Conservation (phyloP, 2,797 vertebrate species). For the Diplodus sargus region DNA sequence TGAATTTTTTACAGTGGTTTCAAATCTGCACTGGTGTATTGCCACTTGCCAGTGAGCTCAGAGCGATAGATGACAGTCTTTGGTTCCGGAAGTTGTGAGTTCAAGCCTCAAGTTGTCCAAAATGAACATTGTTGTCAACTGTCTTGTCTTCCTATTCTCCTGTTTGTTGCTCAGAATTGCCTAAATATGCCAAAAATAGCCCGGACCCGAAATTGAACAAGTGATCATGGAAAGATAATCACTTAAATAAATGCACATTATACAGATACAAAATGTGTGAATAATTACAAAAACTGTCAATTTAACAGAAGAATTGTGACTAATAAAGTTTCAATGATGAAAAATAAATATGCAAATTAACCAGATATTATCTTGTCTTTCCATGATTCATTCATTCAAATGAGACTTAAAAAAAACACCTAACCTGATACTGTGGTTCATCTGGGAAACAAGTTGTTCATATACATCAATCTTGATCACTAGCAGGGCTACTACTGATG, state of each 20-base stretch:
- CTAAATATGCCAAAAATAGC: too few species aligned
- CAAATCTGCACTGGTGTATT: too few species aligned
- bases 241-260: too few species aligned
- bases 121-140: too few species aligned
- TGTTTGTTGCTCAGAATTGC: too few species aligned
- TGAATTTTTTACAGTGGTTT: too few species aligned
- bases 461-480: not conserved
- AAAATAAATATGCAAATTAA: slow-evolving; percentile 8
- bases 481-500: not conserved
- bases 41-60: too few species aligned
- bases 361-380: slow-evolving; percentile 6
- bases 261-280: not conserved
- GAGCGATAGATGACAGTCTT: too few species aligned
- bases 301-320: not conserved
- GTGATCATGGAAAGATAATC: not conserved
- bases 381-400: slow-evolving; percentile 45
- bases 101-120: too few species aligned
- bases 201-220: not conserved
- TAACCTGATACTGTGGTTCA: slow-evolving; percentile 1
- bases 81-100: too few species aligned
- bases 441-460: not conserved
- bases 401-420: slow-evolving; percentile 41
- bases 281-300: not conserved
- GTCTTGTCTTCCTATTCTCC: too few species aligned
- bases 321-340: not conserved